Percentiles rank a stretch among this genome's conserved stretches.
Conservation (phyloP, 1,140 invertebrate species). For the Drosophila yakuba region DNA sequence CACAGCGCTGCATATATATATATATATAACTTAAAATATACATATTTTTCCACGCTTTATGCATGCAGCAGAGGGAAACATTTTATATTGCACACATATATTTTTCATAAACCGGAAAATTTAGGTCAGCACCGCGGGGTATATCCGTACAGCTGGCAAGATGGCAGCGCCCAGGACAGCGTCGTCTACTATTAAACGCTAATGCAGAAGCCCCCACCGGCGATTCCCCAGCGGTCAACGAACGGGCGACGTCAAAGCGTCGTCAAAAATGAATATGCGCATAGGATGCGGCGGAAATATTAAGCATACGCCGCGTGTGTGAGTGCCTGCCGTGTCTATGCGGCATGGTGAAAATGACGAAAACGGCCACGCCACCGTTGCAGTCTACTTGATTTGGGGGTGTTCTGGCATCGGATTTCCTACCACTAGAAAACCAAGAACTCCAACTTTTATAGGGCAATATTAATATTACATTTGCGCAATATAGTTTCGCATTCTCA, state of each 20-base stretch:
- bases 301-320: conserved; percentile 73
- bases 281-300: conserved; percentile 78
- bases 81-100: conserved; percentile 73
- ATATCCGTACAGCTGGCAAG: conserved; percentile 29
- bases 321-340: conserved; percentile 36
- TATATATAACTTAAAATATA: conserved; percentile 10
- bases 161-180: conserved; percentile 48
- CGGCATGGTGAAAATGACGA: conserved; percentile 51
- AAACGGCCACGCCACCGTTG: conserved; percentile 27
- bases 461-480: too few relatives aligned
- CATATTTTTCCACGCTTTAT: conserved; percentile 51
- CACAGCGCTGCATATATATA: conserved; percentile 13
- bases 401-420: conserved; percentile 8
- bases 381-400: conserved; percentile 19
- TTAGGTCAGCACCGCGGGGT: conserved; percentile 73
- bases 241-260: conserved; percentile 59
- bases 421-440: too few relatives aligned
- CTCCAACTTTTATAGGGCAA: too few relatives aligned
- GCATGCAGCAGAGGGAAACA: conserved; percentile 58
- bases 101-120: conserved; percentile 79
- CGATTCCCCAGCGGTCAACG: conserved; percentile 71
- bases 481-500: too few relatives aligned
- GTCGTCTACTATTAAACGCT: conserved; percentile 55
- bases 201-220: conserved; percentile 59
- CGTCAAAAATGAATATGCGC: conserved; percentile 81